phyloP scores from a whole-genome alignment of 2,797 vertebrate genomes.

The Sebastes baramenuke region DNA sequence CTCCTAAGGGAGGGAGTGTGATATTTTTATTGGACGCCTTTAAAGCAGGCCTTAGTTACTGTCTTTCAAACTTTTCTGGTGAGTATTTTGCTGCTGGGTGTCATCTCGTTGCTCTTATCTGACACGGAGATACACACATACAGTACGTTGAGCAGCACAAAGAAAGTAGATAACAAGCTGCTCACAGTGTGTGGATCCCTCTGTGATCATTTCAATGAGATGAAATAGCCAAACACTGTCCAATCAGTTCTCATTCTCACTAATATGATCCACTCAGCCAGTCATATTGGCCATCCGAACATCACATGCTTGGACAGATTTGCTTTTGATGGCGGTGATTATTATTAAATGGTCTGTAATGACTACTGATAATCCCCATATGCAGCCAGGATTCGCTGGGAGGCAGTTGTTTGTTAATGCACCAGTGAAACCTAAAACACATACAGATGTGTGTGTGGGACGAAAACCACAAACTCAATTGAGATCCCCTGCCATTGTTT shows the following conservation, averaged over 20 bases:
- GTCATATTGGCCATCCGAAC: conserved; percentile 39
- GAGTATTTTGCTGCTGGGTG: background rate
- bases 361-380: conserved; percentile 76
- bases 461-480: conserved; percentile 56
- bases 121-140: background rate
- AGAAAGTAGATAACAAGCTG: background rate
- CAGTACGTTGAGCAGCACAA: background rate
- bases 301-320: conserved; percentile 62
- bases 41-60: conserved; percentile 11
- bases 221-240: conserved; percentile 12
- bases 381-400: conserved; percentile 55
- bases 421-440: conserved; percentile 71
- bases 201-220: conserved; percentile 17
- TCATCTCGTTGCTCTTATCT: conserved; percentile 13
- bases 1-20: conserved; percentile 35
- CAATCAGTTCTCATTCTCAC: conserved; percentile 29
- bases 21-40: conserved; percentile 57
- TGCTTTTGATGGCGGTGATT: conserved; percentile 73
- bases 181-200: conserved; percentile 1
- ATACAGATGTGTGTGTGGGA: conserved; percentile 76
- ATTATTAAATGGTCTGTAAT: conserved; percentile 79
- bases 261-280: conserved; percentile 49
- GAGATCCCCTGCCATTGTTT: conserved; percentile 52
- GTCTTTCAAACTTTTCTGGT: conserved; percentile 28
- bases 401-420: conserved; percentile 75